Percentiles rank a stretch among this genome's conserved stretches.
Evolutionary conservation across 2,797 vertebrate genomes (phyloP).

Genomic region (Sebastes trivittatus): DNA sequence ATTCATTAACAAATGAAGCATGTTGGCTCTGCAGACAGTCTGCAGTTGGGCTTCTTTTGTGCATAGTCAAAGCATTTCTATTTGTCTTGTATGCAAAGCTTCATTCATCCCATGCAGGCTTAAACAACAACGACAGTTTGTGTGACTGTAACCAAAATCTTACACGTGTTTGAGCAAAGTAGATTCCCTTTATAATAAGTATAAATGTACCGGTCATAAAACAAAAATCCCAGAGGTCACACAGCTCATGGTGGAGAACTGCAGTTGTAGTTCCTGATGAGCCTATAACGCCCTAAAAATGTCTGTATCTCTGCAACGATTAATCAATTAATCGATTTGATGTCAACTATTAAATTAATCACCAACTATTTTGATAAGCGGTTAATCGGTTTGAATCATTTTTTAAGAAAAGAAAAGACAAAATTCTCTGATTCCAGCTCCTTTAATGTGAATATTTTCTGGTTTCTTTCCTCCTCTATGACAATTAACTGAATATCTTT

Average conservation of each 20-base stretch:
- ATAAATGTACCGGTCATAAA: neutral
- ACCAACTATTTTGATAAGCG: too few relatives aligned
- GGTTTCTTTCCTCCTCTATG: too few relatives aligned
- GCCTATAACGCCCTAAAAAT: neutral
- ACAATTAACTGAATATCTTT: too few relatives aligned
- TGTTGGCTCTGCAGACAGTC: neutral
- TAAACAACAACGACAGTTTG: neutral
- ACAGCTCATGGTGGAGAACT: neutral
- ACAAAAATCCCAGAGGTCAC: neutral
- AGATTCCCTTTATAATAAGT: neutral
- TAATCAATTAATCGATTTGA: neutral
- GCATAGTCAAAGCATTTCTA: slow-evolving; percentile 9
- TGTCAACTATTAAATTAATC: too few relatives aligned
- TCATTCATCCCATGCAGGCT: neutral
- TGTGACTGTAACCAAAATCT: neutral
- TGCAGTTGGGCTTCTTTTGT: neutral
- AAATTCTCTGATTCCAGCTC: too few relatives aligned
- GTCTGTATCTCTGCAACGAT: too few relatives aligned
- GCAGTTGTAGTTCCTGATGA: neutral
- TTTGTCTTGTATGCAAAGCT: slow-evolving; percentile 22
- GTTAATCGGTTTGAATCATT: too few relatives aligned
- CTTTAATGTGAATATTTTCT: too few relatives aligned
- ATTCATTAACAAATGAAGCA: neutral
- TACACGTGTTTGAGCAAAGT: neutral
- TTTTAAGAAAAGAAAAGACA: too few relatives aligned